phyloP scores from a whole-genome alignment of 2,113 vertebrate species.

The Gallinago paraguaiae region DNA sequence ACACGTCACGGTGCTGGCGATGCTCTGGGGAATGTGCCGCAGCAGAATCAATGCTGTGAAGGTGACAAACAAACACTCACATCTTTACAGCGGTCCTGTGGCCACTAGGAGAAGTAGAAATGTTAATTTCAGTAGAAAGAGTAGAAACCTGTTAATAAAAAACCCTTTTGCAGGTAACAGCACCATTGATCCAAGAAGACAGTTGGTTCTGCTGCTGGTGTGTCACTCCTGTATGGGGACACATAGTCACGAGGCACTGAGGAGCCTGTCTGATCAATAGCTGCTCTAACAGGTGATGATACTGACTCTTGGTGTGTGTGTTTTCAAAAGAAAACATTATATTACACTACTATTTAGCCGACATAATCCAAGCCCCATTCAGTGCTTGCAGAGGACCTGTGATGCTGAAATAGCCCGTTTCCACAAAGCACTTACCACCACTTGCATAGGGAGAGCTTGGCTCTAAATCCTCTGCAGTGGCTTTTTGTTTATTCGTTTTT shows the following conservation, averaged over 20 bases:
- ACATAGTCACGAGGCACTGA: background rate
- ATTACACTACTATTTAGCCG: background rate
- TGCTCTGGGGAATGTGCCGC: background rate
- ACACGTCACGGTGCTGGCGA: background rate
- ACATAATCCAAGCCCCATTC: background rate
- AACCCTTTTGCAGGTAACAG: background rate
- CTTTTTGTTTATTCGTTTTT: slow-evolving; percentile 6
- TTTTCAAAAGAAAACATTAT: background rate
- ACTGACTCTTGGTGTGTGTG: background rate
- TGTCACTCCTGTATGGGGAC: background rate
- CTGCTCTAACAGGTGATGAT: background rate
- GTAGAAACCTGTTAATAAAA: background rate
- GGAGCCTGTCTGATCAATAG: background rate
- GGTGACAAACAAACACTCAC: background rate
- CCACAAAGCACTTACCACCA: background rate
- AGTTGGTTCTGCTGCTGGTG: background rate
- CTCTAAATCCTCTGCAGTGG: background rate
- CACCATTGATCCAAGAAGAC: background rate
- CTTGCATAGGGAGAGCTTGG: background rate
- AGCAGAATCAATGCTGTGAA: background rate
- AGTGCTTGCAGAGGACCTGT: background rate
- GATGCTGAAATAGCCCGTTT: background rate
- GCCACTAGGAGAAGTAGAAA: background rate
- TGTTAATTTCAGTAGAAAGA: too few relatives aligned
- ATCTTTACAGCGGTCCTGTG: background rate